Percentiles rank a stretch among this genome's conserved stretches.
These are phyloP conservation scores for Coelopa frigida DNA, from an alignment of 1,140 invertebrate species.

Conservation along the genomic window DNA sequence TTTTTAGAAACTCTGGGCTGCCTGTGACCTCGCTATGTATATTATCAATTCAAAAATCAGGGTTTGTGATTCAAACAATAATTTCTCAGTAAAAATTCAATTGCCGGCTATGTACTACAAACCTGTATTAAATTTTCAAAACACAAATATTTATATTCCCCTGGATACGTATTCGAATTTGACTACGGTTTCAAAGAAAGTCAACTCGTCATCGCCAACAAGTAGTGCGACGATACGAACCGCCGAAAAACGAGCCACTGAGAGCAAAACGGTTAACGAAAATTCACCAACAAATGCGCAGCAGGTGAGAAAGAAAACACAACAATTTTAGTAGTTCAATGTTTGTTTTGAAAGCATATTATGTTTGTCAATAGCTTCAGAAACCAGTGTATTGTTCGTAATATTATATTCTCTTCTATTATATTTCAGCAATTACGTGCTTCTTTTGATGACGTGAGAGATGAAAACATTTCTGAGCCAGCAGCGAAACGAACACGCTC, in stretches of 20 bases:
- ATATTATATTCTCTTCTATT: too few species aligned
- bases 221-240: background rate
- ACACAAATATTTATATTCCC: conserved; percentile 38
- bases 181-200: conserved; percentile 9
- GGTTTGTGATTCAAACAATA: conserved; percentile 27
- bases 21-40: conserved; percentile 89
- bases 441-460: conserved; percentile 7
- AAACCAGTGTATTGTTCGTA: too few species aligned
- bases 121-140: conserved; percentile 28
- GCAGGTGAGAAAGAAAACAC: background rate
- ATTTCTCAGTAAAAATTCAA: conserved; percentile 33
- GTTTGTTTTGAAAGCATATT: background rate
- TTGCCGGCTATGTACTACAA: conserved; percentile 42
- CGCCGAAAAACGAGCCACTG: conserved; percentile 12
- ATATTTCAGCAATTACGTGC: conserved; percentile 8
- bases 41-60: conserved; percentile 59
- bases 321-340: background rate
- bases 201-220: background rate
- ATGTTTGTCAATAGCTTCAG: too few species aligned
- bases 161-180: conserved; percentile 20
- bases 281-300: conserved; percentile 12
- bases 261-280: conserved; percentile 12
- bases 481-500: conserved; percentile 9
- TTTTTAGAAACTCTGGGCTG: conserved; percentile 85
- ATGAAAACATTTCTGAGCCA: conserved; percentile 9